Percentiles rank a stretch among this genome's conserved stretches.
Evolutionary conservation across 2,888 invertebrate genomes (phyloP).

Genomic region (Cynaeus angustus): DNA sequence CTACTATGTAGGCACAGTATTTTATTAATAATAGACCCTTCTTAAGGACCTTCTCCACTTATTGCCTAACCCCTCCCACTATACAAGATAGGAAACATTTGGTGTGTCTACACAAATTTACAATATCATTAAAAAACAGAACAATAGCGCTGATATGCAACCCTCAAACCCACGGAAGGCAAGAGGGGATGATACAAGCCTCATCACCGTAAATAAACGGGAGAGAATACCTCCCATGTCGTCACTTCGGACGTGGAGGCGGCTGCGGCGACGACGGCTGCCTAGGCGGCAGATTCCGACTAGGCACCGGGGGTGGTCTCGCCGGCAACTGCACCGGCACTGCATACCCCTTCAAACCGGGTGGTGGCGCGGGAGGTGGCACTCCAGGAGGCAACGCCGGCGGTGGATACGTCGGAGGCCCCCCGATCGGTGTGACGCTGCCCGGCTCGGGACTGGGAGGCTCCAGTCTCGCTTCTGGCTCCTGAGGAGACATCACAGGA

Average conservation of each 20-base stretch:
- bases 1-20: constrained; percentile 60
- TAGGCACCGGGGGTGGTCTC: constrained; percentile 75
- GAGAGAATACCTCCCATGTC: constrained; percentile 66
- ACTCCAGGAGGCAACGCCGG: constrained; percentile 68
- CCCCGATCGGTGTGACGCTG: constrained; percentile 67
- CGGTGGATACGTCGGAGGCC: constrained; percentile 69
- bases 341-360: constrained; percentile 59
- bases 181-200: constrained; percentile 66
- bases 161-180: constrained; percentile 68
- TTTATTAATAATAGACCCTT: constrained; percentile 47
- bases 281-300: constrained; percentile 73
- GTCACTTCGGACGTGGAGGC: constrained; percentile 70
- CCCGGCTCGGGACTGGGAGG: constrained; percentile 60
- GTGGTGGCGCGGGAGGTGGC: constrained; percentile 69
- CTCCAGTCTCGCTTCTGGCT: constrained; percentile 9
- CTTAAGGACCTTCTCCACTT: constrained; percentile 9
- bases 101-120: constrained; percentile 50
- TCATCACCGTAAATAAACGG: constrained; percentile 68
- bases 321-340: constrained; percentile 66
- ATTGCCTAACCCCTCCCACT: constrained; percentile 35
- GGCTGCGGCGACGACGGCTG: constrained; percentile 70
- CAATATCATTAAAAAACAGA: constrained; percentile 50
- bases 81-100: constrained; percentile 47
- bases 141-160: constrained; percentile 10
- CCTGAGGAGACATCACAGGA: constrained; percentile 50